These are phyloP conservation scores for Unio delphinus DNA, from an alignment of 2,888 invertebrate genomes.

Conservation along the genomic window DNA sequence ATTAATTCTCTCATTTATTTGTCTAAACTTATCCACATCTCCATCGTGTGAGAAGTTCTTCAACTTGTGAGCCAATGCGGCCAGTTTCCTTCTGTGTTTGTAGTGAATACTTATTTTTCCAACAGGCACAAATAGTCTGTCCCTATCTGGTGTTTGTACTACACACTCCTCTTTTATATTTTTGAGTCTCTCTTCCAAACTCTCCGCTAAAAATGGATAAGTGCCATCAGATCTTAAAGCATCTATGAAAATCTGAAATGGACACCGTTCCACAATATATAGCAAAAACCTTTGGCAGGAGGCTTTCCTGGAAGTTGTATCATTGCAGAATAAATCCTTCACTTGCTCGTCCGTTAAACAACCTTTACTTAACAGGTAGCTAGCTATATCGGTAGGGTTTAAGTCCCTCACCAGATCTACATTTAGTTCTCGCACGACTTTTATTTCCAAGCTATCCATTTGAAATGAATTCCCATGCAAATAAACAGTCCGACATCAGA, in stretches of 20 bases:
- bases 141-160: neutral
- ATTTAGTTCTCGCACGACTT: constrained; percentile 8
- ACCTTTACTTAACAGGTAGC: constrained; percentile 11
- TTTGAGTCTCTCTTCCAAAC: constrained; percentile 6
- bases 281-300: constrained; percentile 11
- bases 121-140: constrained; percentile 10
- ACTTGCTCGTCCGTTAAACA: constrained; percentile 3
- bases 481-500: no score
- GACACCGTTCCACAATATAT: neutral
- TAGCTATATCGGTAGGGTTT: constrained; percentile 9
- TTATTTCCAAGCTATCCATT: constrained; percentile 18
- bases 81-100: constrained; percentile 6
- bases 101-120: constrained; percentile 14
- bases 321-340: constrained; percentile 9
- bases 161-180: neutral
- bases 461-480: neutral
- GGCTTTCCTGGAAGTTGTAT: constrained; percentile 1
- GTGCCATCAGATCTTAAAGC: constrained; percentile 13
- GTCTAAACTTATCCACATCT: constrained; percentile 7
- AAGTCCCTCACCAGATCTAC: constrained; percentile 10
- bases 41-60: constrained; percentile 23
- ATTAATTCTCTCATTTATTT: constrained; percentile 6
- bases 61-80: constrained; percentile 15
- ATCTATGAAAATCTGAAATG: constrained; percentile 15
- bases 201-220: constrained; percentile 16